Conservation (phyloP, 2,113 vertebrate genomes). For the Dryoscopus gambensis region DNA sequence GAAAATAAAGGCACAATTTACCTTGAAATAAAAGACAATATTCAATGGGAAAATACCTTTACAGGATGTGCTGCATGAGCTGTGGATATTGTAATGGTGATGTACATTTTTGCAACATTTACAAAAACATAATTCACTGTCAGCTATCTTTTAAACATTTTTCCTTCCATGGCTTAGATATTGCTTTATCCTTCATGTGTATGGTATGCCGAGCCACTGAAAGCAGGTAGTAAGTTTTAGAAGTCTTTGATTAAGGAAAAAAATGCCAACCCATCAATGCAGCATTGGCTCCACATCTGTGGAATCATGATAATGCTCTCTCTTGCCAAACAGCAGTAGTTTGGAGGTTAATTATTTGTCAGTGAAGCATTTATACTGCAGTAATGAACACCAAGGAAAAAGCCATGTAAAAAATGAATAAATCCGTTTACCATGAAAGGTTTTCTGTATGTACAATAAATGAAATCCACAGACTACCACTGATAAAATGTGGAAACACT, state of each 20-base stretch:
- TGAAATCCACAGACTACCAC: neutral
- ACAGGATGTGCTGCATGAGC: neutral
- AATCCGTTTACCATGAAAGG: neutral
- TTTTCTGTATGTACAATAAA: neutral
- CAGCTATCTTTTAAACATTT: neutral
- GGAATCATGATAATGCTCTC: neutral
- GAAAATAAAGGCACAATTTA: neutral
- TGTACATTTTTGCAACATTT: neutral
- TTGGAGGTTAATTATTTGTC: neutral
- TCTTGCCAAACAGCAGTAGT: neutral
- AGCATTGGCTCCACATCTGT: neutral
- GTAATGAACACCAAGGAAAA: neutral
- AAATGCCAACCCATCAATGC: neutral
- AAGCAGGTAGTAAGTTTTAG: neutral
- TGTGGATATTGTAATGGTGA: neutral
- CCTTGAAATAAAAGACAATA: neutral
- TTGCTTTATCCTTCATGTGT: neutral
- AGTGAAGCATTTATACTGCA: neutral
- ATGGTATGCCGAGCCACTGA: neutral
- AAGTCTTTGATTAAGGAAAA: neutral
- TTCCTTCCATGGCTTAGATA: neutral
- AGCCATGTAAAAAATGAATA: neutral
- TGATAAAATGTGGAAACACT: neutral
- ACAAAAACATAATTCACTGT: neutral
- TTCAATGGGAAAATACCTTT: neutral